phyloP scores from a whole-genome alignment of 2,113 vertebrate genomes.

The Thunnus maccoyii region DNA sequence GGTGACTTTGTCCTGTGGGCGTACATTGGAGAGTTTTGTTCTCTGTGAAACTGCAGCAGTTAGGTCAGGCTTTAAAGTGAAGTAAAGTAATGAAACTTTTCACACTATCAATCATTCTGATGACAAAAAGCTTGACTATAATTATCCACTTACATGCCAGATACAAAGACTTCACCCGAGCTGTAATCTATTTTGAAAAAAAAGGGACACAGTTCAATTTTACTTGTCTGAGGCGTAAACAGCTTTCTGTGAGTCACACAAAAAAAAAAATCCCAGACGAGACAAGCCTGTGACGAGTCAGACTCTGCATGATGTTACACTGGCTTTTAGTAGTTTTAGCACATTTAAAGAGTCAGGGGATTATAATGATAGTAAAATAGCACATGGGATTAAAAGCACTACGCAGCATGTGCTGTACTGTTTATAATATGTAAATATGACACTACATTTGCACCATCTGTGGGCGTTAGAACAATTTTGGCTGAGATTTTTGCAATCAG shows the following conservation, averaged over 20 bases:
- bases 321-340: conserved; percentile 42
- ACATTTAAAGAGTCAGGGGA: conserved; percentile 44
- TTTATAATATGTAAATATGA: conserved; percentile 30
- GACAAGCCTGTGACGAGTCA: conserved; percentile 22
- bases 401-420: conserved; percentile 13
- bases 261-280: conserved; percentile 13
- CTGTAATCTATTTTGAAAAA: conserved; percentile 63
- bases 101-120: conserved; percentile 18
- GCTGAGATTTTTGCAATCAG: background rate
- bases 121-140: conserved; percentile 22
- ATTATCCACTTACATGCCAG: conserved; percentile 39
- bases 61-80: background rate
- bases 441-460: conserved; percentile 34
- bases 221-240: conserved; percentile 56
- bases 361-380: conserved; percentile 37
- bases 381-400: conserved; percentile 51
- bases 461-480: conserved; percentile 1
- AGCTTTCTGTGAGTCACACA: conserved; percentile 39
- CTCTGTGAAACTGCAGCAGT: background rate
- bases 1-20: background rate
- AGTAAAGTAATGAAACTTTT: conserved; percentile 17
- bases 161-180: conserved; percentile 30
- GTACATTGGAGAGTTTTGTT: background rate
- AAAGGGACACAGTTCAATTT: conserved; percentile 54
- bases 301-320: background rate